Evolutionary conservation across 2,888 invertebrate species (phyloP), one percentile per base, ranked within the genome.

Genomic region (Apomyelois bistriatella): DNA sequence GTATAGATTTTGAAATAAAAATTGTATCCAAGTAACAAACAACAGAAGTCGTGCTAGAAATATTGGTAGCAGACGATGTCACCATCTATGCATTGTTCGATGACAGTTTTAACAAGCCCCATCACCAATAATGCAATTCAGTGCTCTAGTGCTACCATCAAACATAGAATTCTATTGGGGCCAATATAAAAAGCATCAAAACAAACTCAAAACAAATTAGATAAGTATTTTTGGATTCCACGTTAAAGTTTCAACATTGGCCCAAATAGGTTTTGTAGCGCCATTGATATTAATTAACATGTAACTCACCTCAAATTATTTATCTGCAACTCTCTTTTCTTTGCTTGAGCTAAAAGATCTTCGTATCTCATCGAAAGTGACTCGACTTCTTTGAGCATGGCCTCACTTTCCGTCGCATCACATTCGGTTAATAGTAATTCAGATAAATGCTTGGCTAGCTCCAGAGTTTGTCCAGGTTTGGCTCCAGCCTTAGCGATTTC

Each of bases 391-490:
- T 92, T 91, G 42, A 92, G 84, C 81, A 92, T 92, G 0, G 95
- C 94, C 65, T 94, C 93, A 48, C 93, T 92, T 58, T 92, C 91
- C 0, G 91, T 92, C 15, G 94, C 93, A 53, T 93, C 93, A 73
- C 93, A 96, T 78, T 97, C 96, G 37, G 94, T 94, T 2, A 95
- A 80, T 2, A 97, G 86, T 13, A 96, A 77, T 57, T 93, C 93
- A 54, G 95, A 95, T 42, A 97, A 89, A 88, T 97, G 97, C 72
- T 94, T 94, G 17, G 96, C 93, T 52, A 97, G 81, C 79, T 97
- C 97, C 42, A 96, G 88, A 5, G 94, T 94, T 6, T 96, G 96
- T 68, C 95, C 94, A 59, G 96, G 95, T 63, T 94, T 94, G 47
- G 95, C 94, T 42, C 96, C 92, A 50, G 94, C 85, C 80, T 94